Evolutionary conservation across 64 coral and sea anemone genomes (phyloP).

Genomic region (Catalaphyllia jardinei): DNA sequence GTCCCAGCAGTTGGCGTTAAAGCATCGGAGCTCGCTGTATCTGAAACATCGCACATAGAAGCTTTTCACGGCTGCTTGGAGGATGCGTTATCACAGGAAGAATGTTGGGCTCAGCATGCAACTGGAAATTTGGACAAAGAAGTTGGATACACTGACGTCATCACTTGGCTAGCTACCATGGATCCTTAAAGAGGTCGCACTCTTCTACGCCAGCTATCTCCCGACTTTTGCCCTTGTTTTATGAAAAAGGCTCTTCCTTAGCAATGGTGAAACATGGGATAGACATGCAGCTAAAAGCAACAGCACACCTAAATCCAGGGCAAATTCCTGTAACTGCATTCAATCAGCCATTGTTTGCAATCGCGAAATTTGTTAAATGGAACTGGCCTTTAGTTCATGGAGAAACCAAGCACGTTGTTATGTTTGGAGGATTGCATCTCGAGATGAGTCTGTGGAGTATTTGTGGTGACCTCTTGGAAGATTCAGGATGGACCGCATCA

Average conservation of each 20-base stretch:
- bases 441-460: neutral
- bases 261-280: constrained; percentile 43
- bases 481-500: constrained; percentile 1
- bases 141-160: too few species aligned
- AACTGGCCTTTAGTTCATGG: neutral
- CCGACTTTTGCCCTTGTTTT: constrained; percentile 48
- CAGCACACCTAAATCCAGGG: neutral
- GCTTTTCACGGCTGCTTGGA: too few species aligned
- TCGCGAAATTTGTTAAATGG: neutral
- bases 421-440: neutral
- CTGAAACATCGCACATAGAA: too few species aligned
- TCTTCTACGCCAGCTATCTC: neutral
- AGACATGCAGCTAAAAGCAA: constrained; percentile 13
- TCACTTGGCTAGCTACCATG: too few species aligned
- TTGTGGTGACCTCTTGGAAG: constrained; percentile 7
- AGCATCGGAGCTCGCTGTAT: too few species aligned
- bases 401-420: neutral
- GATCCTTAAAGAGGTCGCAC: too few species aligned
- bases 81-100: too few species aligned
- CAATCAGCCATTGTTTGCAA: neutral
- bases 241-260: constrained; percentile 41
- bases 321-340: constrained; percentile 26
- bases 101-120: too few species aligned
- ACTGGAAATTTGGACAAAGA: too few species aligned
- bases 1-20: too few species aligned